Evolutionary conservation across 2,888 invertebrate species (phyloP), one percentile per base, ranked within the genome.

Genomic region (Zhuqinia jingwanae): DNA sequence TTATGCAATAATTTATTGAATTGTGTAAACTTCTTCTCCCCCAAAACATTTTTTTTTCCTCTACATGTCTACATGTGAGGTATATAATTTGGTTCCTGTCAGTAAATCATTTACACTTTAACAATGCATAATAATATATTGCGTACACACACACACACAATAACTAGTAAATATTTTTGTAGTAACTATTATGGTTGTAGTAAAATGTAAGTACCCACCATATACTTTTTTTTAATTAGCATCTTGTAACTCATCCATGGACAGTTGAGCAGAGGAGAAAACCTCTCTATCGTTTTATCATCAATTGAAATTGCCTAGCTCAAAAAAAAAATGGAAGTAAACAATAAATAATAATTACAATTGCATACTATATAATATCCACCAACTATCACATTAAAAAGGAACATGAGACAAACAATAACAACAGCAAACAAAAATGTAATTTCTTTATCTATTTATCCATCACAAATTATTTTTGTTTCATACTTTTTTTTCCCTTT

Each of bases 401-500:
- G 22, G 50, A 50, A 25, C 20, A 36, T 36, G 36, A 36, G 36
- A 65, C 47, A 65, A 79, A 79, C 65, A 65, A 79, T 30, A 20
- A 30, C 45, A 77, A 42, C 53, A 53, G 27, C 27, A 75, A 53
- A 75, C 50, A 50, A 77, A 77, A 58, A 42, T 78, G 58, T 47
- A 79, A 79, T 79, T 79, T 79, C 79, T 68, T 79, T 79, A 79
- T 79, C 79, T 50, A 30, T 60, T 65, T 79, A 53, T 17, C 15
- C 47, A 79, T 79, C 79, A 53, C 20, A 42, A 6, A 36, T 36
- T 6, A 6, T 36, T 17, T 56, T 56, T 75, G 17, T 27, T 56
- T 76, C 58, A 36, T 36, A 36, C 36, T 36, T 6, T 36, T 11
- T 5, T 20, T 25, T 58, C 20, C 58, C 22, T 10, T 8, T 58